Evolutionary conservation across 2,797 vertebrate species (phyloP), one percentile per base, ranked within the genome.

Genomic region (Dicrostonyx torquatus): DNA sequence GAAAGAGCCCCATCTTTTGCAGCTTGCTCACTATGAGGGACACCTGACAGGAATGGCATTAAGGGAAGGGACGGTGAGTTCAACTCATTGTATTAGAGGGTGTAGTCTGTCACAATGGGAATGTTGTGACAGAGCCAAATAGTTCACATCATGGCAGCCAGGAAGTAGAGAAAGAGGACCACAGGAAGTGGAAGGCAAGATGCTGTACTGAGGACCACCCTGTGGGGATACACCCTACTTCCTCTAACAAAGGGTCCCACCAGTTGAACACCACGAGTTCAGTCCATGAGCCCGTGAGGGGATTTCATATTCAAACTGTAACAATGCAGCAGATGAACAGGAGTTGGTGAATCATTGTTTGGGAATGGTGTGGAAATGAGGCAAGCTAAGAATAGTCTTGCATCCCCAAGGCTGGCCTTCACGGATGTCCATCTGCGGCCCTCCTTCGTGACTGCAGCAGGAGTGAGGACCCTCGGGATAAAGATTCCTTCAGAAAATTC

Each of bases 351-450:
- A n/a, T 37, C 24, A 55, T 0, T 40, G 48, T 53, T 66, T 22
- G 53, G 68, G 11, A 85, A 68, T 73, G 64, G 75, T 6, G 26
- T n/a, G 77, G 29, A 72, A 48, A 45, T 4, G 3, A 85, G 48
- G 58, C 37, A n/a, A 72, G 34, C 53, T 37, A 58, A 84, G 34
- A 48, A 2, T 8, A 66, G 18, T 13, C 37, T 22, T 34, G 37
- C 8, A 11, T 55, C 50, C 2, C 5, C 34, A 26, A 72, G 26
- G 79, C 75, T 76, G 15, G 18, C 6, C 85, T 90, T 89, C 50
- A 88, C 29, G n/a, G 7, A 6, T 0, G 1, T 40, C 1, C 22
- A 1, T 9, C 4, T 5, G 17, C 29, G 68, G 45, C 53, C 37
- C 13, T 66, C 26, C 53, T 6, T 11, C 14, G 31, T 14, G 53